These are phyloP conservation scores for Cyprinella venusta DNA, from an alignment of 2,797 vertebrate species.

Conservation along the genomic window DNA sequence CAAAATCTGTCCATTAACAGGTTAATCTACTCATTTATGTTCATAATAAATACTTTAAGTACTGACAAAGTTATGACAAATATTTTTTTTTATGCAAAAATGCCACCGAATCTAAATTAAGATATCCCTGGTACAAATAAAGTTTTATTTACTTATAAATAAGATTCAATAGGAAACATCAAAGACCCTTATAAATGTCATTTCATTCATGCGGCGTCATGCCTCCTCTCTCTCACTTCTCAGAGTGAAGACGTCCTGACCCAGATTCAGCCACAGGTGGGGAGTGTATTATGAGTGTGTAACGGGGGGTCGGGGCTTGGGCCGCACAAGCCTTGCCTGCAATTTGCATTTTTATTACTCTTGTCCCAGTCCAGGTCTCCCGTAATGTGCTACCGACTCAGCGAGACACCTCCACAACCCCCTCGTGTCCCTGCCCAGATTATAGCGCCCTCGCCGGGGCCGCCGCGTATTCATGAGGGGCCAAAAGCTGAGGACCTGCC, in stretches of 20 bases:
- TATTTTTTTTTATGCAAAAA: neutral
- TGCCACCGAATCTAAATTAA: neutral
- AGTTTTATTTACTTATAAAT: slow-evolving; percentile 19
- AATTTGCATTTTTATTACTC: slow-evolving; percentile 87
- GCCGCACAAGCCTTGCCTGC: slow-evolving; percentile 71
- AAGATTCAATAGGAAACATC: slow-evolving; percentile 50
- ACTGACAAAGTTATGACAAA: neutral
- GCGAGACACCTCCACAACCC: slow-evolving; percentile 70
- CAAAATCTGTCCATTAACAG: neutral
- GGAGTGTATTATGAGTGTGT: slow-evolving; percentile 77
- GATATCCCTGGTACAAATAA: neutral
- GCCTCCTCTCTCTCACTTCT: no score
- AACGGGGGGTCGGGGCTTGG: slow-evolving; percentile 73
- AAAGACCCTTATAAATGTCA: slow-evolving; percentile 46
- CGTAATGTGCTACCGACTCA: slow-evolving; percentile 79
- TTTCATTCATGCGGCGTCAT: slow-evolving; percentile 39
- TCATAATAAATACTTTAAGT: neutral
- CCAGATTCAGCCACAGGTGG: slow-evolving; percentile 73
- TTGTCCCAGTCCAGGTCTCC: slow-evolving; percentile 75
- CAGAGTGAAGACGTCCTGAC: slow-evolving; percentile 68
- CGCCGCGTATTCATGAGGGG: slow-evolving; percentile 63
- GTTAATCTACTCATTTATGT: neutral
- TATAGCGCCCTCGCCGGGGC: slow-evolving; percentile 64
- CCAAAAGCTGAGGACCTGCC: slow-evolving; percentile 74
- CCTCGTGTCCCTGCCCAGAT: slow-evolving; percentile 69